Conservation (phyloP, 1,140 invertebrate species). For the Euura lappo region DNA sequence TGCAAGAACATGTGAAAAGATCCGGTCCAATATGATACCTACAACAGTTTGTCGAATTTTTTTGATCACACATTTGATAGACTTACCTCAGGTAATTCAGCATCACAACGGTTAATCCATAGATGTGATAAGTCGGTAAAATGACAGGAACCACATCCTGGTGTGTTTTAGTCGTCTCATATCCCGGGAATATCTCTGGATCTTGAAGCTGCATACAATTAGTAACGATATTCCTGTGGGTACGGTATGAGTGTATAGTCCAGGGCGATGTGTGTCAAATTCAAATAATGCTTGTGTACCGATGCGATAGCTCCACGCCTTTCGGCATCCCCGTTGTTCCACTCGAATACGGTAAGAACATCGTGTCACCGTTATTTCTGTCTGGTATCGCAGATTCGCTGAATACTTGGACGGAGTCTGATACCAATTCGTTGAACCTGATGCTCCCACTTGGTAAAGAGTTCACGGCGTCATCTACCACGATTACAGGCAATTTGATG, state of each 20-base stretch:
- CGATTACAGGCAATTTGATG: constrained; percentile 63
- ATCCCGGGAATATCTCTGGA: constrained; percentile 6
- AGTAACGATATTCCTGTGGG: constrained; percentile 60
- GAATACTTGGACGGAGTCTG: constrained; percentile 32
- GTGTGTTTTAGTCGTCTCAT: constrained; percentile 48
- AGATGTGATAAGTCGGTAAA: constrained; percentile 86
- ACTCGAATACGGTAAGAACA: constrained; percentile 74
- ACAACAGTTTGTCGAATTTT: too few species aligned
- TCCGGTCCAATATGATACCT: too few species aligned
- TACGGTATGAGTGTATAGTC: too few species aligned
- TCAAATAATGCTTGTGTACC: constrained; percentile 13
- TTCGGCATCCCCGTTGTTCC: constrained; percentile 92
- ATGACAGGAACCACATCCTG: constrained; percentile 68
- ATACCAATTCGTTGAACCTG: constrained; percentile 53
- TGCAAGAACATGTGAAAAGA: too few species aligned
- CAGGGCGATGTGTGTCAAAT: too few species aligned
- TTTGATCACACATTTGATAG: neutral
- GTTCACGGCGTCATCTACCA: constrained; percentile 54
- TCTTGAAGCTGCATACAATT: constrained; percentile 52
- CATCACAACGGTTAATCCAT: constrained; percentile 67
- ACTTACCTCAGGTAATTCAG: constrained; percentile 58
- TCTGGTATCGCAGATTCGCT: constrained; percentile 49
- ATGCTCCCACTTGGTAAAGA: constrained; percentile 60
- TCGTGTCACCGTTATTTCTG: constrained; percentile 56
- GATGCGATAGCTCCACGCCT: constrained; percentile 82